These are phyloP conservation scores for Trichogramma pretiosum DNA, from an alignment of 1,140 invertebrate species.

Conservation along the genomic window DNA sequence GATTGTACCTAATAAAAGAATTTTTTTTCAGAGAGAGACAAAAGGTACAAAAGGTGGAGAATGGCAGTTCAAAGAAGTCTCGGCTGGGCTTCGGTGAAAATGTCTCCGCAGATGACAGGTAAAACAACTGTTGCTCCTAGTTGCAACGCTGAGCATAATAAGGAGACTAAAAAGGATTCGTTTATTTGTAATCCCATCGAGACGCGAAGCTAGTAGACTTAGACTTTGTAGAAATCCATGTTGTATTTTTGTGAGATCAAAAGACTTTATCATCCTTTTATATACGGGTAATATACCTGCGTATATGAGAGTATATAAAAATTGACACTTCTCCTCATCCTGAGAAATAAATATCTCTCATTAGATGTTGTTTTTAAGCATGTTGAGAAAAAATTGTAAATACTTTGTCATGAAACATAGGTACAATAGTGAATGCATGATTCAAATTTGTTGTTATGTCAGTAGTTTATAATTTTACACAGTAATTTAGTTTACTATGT, in stretches of 20 bases:
- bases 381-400: slow-evolving; percentile 11
- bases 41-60: slow-evolving; percentile 82
- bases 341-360: slow-evolving; percentile 3
- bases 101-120: slow-evolving; percentile 65
- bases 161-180: slow-evolving; percentile 24
- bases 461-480: slow-evolving; percentile 6
- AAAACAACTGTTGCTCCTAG: slow-evolving; percentile 28
- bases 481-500: slow-evolving; percentile 11
- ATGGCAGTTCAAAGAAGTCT: slow-evolving; percentile 82
- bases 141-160: slow-evolving; percentile 15
- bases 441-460: slow-evolving; percentile 1
- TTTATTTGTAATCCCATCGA: slow-evolving; percentile 5
- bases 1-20: slow-evolving; percentile 7
- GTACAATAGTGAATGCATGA: background rate
- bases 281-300: too few species aligned
- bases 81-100: slow-evolving; percentile 71
- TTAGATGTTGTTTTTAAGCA: background rate
- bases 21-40: slow-evolving; percentile 61
- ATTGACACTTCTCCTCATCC: background rate
- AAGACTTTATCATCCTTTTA: too few species aligned
- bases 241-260: slow-evolving; percentile 6
- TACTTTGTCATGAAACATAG: slow-evolving; percentile 1
- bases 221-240: too few species aligned
- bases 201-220: slow-evolving; percentile 12
- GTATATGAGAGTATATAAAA: too few species aligned